Evolutionary conservation across 2,797 vertebrate species (phyloP), one percentile per base, ranked within the genome.

Genomic region (Alca torda): DNA sequence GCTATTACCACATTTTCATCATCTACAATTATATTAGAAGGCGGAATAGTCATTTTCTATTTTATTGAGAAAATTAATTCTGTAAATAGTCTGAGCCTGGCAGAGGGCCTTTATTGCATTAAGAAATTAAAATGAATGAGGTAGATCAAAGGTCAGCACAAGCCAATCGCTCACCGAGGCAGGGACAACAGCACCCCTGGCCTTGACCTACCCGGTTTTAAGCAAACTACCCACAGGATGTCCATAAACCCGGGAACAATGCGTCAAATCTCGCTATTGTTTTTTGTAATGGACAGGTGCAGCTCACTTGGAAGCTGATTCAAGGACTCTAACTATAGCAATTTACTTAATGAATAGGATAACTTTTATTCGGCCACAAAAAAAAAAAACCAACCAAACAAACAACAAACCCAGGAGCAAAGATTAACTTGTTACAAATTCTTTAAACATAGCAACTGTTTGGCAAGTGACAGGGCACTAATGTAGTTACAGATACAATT

Each of bases 231-330:
- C 46, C 83, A 92, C 96, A 96, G 96, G 96, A 97, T 93, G 79
- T 96, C 91, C 89, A 50, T 18, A 75, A 92, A 64, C 1, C 60
- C 31, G 23, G 73, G 93, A 97, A 97, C 96, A 97, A 96, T 94
- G 92, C 73, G 28, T 33, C 79, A 43, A 18, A 75, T 11, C 89
- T 80, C 90, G 16, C 93, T 3, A 84, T 96, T 97, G 96, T 95
- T 72, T 87, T 76, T 12, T 46, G 89, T 17, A 41, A 75, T 0
- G 35, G 91, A 86, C 96, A 97, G 95, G 96, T 96, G 96, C 95
- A 94, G 91, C 84, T 91, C 79, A 3, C 89, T 80, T 64, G 84
- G 84, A 95, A 93, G 84, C 13, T 72, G 68, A 68, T 43, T 75
- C 92, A 94, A 93, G 84, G 90, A 46, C 84, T 94, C 74, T 37